These are phyloP conservation scores for Hydrotaea cyrtoneurina DNA, from an alignment of 2,888 invertebrate species.

Conservation along the genomic window DNA sequence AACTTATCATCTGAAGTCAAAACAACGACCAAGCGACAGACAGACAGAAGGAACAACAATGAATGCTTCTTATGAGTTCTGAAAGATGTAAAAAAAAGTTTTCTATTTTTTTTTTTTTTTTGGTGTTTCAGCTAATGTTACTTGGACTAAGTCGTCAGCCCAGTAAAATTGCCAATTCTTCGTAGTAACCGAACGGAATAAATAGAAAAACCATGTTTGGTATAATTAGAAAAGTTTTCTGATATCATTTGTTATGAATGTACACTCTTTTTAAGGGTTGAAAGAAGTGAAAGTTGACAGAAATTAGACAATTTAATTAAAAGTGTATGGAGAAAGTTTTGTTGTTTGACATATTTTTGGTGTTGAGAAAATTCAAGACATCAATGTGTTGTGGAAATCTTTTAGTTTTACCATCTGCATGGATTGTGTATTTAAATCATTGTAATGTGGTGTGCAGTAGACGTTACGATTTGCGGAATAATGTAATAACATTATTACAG, in stretches of 20 bases:
- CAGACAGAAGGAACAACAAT: slow-evolving; percentile 4
- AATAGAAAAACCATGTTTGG: slow-evolving; percentile 58
- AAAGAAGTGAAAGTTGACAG: slow-evolving; percentile 53
- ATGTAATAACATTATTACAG: too few relatives aligned
- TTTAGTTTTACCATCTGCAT: too few relatives aligned
- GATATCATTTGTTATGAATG: slow-evolving; percentile 30
- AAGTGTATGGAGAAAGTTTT: slow-evolving; percentile 17
- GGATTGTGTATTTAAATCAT: too few relatives aligned
- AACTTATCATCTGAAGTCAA: slow-evolving; percentile 43
- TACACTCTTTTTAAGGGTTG: slow-evolving; percentile 43
- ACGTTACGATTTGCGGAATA: too few relatives aligned
- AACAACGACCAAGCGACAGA: slow-evolving; percentile 8
- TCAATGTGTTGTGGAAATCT: too few relatives aligned
- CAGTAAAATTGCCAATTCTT: slow-evolving; percentile 1
- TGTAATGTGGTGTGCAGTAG: too few relatives aligned
- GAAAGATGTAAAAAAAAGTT: slow-evolving; percentile 47
- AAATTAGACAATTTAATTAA: slow-evolving; percentile 50
- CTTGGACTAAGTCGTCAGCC: slow-evolving; percentile 25
- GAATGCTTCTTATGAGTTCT: slow-evolving; percentile 29
- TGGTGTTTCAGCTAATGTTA: slow-evolving; percentile 49
- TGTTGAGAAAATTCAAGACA: neutral
- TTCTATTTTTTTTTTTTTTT: slow-evolving; percentile 14
- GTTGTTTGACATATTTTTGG: neutral
- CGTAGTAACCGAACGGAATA: slow-evolving; percentile 40
- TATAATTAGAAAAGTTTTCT: slow-evolving; percentile 65